These are phyloP conservation scores for Labroides dimidiatus DNA, from an alignment of 2,797 vertebrate genomes.

Conservation along the genomic window DNA sequence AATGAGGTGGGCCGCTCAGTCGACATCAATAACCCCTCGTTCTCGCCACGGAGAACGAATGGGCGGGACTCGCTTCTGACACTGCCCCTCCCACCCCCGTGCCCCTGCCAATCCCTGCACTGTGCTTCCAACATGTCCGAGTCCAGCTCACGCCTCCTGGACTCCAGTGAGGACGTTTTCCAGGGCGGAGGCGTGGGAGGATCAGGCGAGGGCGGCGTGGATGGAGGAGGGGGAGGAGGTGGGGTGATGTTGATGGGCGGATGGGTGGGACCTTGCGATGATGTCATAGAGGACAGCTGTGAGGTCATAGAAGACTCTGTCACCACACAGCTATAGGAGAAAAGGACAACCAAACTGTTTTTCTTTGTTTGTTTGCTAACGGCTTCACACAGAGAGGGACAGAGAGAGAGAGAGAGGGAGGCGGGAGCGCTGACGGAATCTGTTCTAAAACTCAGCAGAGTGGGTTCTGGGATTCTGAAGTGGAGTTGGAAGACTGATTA, in stretches of 20 bases:
- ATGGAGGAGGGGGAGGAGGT: constrained; percentile 68
- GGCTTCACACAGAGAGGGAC: constrained; percentile 31
- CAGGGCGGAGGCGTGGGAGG: constrained; percentile 76
- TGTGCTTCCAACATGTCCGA: constrained; percentile 95
- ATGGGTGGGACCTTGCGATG: constrained; percentile 92
- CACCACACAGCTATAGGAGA: constrained; percentile 93
- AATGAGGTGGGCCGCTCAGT: constrained; percentile 87
- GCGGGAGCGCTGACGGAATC: background rate
- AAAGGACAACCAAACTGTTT: constrained; percentile 38
- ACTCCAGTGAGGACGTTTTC: constrained; percentile 95
- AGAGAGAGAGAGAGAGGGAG: constrained; percentile 46
- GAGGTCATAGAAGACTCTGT: constrained; percentile 93
- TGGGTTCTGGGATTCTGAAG: constrained; percentile 1
- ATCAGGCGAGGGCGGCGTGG: constrained; percentile 26
- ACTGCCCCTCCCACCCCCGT: constrained; percentile 78
- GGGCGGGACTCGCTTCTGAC: constrained; percentile 88
- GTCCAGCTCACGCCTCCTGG: constrained; percentile 94
- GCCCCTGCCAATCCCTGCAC: constrained; percentile 93
- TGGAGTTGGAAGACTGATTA: background rate
- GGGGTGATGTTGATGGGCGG: constrained; percentile 71
- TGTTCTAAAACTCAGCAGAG: background rate
- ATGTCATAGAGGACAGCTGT: constrained; percentile 85
- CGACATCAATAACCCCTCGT: constrained; percentile 56
- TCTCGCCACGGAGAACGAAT: constrained; percentile 75
- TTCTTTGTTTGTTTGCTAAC: constrained; percentile 46